phyloP scores from a whole-genome alignment of 2,888 invertebrate genomes.

The Acanthosepion lycidas region DNA sequence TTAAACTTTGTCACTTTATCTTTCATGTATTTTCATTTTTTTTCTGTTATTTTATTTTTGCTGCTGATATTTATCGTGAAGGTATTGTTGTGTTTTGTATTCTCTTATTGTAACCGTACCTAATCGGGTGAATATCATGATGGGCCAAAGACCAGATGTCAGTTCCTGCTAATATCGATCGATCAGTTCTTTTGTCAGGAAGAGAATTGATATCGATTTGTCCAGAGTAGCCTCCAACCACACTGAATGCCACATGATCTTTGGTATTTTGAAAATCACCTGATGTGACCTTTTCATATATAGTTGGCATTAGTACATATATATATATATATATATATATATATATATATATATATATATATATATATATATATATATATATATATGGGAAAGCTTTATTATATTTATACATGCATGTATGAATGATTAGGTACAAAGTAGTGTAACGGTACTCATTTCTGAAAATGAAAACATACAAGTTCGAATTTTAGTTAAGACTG shows the following conservation, averaged over 20 bases:
- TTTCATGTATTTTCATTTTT: no score
- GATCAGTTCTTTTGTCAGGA: background rate
- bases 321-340: background rate
- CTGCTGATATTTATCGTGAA: background rate
- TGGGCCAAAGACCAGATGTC: slow-evolving; percentile 15
- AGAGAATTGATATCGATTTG: slow-evolving; percentile 33
- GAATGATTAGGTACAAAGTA: no score
- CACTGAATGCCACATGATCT: slow-evolving; percentile 3
- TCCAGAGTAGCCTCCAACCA: background rate
- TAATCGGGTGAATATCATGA: background rate
- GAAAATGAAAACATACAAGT: no score
- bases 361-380: background rate
- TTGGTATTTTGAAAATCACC: slow-evolving; percentile 10
- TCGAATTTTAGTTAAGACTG: no score
- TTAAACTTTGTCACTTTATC: no score
- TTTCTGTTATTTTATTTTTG: no score
- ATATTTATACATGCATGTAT: no score
- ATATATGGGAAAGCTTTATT: no score
- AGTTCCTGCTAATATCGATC: slow-evolving; percentile 17
- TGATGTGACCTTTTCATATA: background rate
- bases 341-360: no score
- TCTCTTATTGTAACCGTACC: background rate
- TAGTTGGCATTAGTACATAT: background rate
- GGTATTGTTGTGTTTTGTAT: background rate
- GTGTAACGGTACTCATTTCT: no score